These are phyloP conservation scores for Chauna torquata DNA, from an alignment of 2,113 vertebrate species.

Conservation along the genomic window DNA sequence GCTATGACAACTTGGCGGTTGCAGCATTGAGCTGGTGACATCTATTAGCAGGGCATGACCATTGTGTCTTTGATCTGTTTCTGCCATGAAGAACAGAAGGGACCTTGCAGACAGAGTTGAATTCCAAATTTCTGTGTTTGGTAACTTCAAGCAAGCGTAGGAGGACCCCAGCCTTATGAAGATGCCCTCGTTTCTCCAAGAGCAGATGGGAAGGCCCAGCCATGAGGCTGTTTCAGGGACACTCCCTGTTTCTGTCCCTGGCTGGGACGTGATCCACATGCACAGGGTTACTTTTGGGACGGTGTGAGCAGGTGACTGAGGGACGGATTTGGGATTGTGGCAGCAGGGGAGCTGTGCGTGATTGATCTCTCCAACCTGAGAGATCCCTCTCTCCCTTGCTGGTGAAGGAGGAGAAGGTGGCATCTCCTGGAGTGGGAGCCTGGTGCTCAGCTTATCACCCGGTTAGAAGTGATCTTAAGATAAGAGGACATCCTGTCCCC, in stretches of 20 bases:
- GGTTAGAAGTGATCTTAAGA: too few species aligned
- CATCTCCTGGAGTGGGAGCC: neutral
- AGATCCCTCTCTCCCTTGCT: too few species aligned
- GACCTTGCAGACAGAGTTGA: neutral
- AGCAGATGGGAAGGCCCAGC: neutral
- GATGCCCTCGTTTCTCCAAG: neutral
- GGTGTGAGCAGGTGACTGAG: rapidly evolving
- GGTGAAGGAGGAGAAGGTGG: neutral
- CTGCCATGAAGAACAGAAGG: neutral
- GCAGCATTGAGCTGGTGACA: neutral
- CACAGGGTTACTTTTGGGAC: neutral
- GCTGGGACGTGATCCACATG: neutral
- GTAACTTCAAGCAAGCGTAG: neutral
- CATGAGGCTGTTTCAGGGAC: neutral
- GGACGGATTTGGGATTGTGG: neutral
- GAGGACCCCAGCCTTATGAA: neutral
- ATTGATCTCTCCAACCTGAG: neutral
- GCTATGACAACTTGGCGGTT: neutral
- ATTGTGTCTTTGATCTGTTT: neutral
- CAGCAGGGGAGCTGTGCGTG: neutral
- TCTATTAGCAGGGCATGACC: neutral
- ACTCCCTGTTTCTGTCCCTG: neutral
- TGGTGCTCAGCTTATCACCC: neutral
- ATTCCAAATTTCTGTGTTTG: neutral
- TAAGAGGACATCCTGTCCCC: neutral